Conservation (phyloP, 1,140 invertebrate species). For the Leucophenga varia region DNA sequence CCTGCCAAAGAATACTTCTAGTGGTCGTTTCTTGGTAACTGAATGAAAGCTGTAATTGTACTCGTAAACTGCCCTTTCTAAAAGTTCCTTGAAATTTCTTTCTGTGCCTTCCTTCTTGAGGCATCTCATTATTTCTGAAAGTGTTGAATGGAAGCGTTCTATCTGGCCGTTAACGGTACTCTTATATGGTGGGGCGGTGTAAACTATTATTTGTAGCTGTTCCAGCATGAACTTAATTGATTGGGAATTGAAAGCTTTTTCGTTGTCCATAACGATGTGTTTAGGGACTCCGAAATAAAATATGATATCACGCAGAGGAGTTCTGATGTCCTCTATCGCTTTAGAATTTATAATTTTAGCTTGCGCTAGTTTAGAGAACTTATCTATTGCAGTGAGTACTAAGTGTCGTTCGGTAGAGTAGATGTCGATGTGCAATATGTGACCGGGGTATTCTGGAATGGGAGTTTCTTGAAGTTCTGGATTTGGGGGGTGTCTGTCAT, state of each 20-base stretch:
- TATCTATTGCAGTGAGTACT: slow-evolving; percentile 1
- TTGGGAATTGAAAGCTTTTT: slow-evolving; percentile 7
- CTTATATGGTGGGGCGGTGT: slow-evolving; percentile 7
- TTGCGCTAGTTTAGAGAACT: too few relatives aligned
- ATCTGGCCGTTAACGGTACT: slow-evolving; percentile 16
- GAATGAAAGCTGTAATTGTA: slow-evolving; percentile 18
- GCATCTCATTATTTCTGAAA: slow-evolving; percentile 17
- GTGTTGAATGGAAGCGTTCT: slow-evolving; percentile 21
- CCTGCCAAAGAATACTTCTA: slow-evolving; percentile 5
- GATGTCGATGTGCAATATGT: slow-evolving; percentile 17
- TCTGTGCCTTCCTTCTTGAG: slow-evolving; percentile 4
- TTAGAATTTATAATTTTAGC: too few relatives aligned
- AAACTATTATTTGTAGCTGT: slow-evolving; percentile 4
- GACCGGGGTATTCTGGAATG: slow-evolving; percentile 8
- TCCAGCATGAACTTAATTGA: slow-evolving; percentile 7
- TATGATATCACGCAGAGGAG: too few relatives aligned
- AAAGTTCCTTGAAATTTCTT: slow-evolving; percentile 5
- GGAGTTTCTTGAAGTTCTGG: slow-evolving; percentile 7
- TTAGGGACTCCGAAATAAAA: slow-evolving; percentile 9
- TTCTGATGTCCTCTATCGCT: too few relatives aligned
- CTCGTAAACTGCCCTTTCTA: slow-evolving; percentile 9
- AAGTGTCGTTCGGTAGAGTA: slow-evolving; percentile 8
- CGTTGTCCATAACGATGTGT: slow-evolving; percentile 14
- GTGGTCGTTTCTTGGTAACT: slow-evolving; percentile 5
- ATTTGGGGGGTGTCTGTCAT: slow-evolving; percentile 11